Base-by-base conservation (phyloP, 2,113 vertebrate genomes). In the Argyrosomus japonicus region DNA sequence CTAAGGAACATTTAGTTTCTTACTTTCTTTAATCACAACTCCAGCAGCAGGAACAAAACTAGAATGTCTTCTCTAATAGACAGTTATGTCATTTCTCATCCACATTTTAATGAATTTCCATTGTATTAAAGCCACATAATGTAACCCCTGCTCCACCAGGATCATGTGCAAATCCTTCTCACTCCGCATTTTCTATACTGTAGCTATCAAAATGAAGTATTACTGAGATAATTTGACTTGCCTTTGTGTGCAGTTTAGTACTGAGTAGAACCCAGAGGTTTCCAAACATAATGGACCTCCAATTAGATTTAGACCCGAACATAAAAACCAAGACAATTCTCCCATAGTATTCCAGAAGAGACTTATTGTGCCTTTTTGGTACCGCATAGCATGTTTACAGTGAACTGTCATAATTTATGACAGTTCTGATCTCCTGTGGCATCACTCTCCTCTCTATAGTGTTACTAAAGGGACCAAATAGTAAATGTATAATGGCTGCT, bases 261-360 rank as follows among this genome's bases (percentile, higher is more conserved):
- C 25, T 15, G 68, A n/a, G 27, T 36, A 48, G 17, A 23, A 36
- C 71, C 75, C 45, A 54, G 48, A 51, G 54, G 36, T 48, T 57
- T 62, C 43, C 40, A 51, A 68, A 67, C 1, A 4, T 29, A 43
- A 68, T 77, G 60, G 32, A 36, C 50, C 51, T 43, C 32, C 25
- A 48, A 65, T 76, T 74, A 80, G 58, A 70, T 77, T 74, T 61
- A 68, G 50, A 84, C 14, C 57, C 53, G 32, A 48, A 62, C 47
- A 62, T 68, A 68, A 73, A 83, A 81, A 58, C 13, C 61, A 50
- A 62, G 21, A 74, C 50, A 79, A 15, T 50, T 0, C 50, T 45
- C 25, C 75, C 5, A 47, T 53, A 36, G 63, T 68, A 45, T 56
- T 62, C 76, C 78, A 65, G 1, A 67, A 10, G 7, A 3, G 51